These are phyloP conservation scores for Epicampocera succincta DNA, from an alignment of 2,888 invertebrate species.

Conservation along the genomic window DNA sequence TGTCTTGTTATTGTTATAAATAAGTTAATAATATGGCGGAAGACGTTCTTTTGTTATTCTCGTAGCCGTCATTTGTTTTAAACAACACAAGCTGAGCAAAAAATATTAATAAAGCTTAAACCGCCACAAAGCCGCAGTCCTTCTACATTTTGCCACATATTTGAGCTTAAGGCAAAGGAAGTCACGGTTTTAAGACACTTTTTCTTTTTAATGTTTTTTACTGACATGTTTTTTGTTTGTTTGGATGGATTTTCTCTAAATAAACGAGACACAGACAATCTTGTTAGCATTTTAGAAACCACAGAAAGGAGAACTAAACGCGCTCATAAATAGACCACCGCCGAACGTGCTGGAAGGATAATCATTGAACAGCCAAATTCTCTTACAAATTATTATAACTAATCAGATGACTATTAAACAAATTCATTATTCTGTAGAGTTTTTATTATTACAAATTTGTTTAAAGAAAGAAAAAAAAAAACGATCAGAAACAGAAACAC, in stretches of 20 bases:
- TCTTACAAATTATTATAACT: not conserved
- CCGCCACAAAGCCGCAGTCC: conserved; percentile 24
- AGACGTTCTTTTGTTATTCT: conserved; percentile 77
- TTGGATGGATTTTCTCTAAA: conserved; percentile 25
- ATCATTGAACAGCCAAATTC: conserved; percentile 74
- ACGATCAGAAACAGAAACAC: too few species aligned
- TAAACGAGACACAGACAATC: conserved; percentile 37
- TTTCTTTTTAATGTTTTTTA: conserved; percentile 35
- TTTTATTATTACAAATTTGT: conserved; percentile 34
- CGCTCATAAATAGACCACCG: conserved; percentile 55
- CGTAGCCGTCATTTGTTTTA: conserved; percentile 57
- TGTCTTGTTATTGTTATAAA: conserved; percentile 80
- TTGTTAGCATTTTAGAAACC: conserved; percentile 35
- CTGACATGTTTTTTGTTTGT: too few species aligned
- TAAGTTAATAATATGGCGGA: conserved; percentile 82
- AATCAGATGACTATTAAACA: conserved; percentile 5
- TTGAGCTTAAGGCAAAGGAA: conserved; percentile 71
- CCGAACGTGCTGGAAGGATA: conserved; percentile 79
- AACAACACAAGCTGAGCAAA: conserved; percentile 38
- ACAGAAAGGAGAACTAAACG: conserved; percentile 10
- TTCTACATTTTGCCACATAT: conserved; percentile 45
- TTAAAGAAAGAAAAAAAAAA: conserved; percentile 2
- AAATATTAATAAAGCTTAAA: conserved; percentile 31
- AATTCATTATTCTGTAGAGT: conserved; percentile 34
- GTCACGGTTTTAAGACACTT: conserved; percentile 72